Base-by-base conservation (phyloP, 2,113 vertebrate genomes). In the rabbit (Oryctolagus cuniculus) region DNA sequence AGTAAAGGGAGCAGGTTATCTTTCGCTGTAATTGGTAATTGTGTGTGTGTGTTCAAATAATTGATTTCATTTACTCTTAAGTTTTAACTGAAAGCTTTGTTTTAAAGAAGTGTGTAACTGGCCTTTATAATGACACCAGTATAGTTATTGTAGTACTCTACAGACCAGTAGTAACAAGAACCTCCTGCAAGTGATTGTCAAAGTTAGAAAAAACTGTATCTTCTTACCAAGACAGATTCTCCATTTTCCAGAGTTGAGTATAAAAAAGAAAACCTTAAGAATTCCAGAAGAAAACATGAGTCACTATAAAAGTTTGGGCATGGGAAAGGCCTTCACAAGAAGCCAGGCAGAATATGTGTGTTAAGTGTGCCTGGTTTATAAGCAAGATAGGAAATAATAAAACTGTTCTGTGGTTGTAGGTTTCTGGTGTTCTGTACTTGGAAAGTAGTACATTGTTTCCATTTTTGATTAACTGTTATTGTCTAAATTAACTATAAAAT, bases 21-120 rank as follows among this genome's bases (percentile, higher is more conserved):
- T 96, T 81, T 51, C 92, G 13, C 24, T 49, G 74, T 94, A 75
- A 25, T 31, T 86, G 67, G 21, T 51, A 44, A 16, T 81, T 44
- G 44, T 44, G 44, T 38, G 38, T 38, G 38, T 74, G 34, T 51
- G 2, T 61, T 95, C 34, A 69, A 67, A 49, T 93, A 70, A 69
- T 69, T 81, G 73, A n/a, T 27, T 29, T 85, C 31, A 77, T 75
- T 84, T 87, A 34, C 36, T 29, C 66, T 79, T 49, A 4, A 66
- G 38, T 78, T 90, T 90, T 87, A 22, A 10, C 51, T 53, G 75
- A 75, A 93, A 81, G 67, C 27, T 67, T 88, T 79, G 64, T 86
- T 92, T 93, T 81, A 66, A 69, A 17, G 75, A 61, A 75, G 22
- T 69, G 3, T 84, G 51, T 61, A 91, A 80, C 73, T 89, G 79